phyloP scores from a whole-genome alignment of 2,888 invertebrate genomes.

The Rhopalosiphum nymphaeae region DNA sequence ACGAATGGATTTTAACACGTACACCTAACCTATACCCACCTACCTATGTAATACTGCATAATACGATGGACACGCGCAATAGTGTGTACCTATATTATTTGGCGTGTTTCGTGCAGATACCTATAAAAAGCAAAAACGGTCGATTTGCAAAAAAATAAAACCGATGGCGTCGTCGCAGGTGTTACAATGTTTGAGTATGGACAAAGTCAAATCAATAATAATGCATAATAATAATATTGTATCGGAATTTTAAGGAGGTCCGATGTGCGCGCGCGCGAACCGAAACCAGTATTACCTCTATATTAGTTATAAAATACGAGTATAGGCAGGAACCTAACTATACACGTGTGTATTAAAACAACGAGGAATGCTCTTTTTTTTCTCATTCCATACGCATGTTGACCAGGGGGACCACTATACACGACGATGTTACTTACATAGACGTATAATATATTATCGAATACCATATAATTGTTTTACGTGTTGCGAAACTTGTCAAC shows the following conservation, averaged over 20 bases:
- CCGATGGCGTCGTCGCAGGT: neutral
- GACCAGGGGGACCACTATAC: neutral
- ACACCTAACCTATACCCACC: neutral
- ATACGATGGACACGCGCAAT: neutral
- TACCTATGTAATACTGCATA: neutral
- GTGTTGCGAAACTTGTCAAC: neutral
- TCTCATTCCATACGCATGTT: neutral
- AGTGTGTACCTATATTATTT: neutral
- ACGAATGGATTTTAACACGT: conserved; percentile 1
- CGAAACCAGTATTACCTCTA: neutral
- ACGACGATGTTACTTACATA: neutral
- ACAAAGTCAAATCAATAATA: neutral
- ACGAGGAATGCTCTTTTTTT: neutral
- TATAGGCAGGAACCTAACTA: neutral
- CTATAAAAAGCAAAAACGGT: neutral
- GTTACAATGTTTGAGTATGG: neutral
- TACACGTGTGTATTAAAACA: neutral
- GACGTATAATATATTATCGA: neutral
- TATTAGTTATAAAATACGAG: neutral
- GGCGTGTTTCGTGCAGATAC: neutral
- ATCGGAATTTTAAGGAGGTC: neutral
- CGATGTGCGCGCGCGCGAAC: neutral
- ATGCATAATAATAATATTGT: neutral
- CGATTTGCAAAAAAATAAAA: neutral
- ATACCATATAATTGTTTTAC: neutral